Conservation (phyloP, 2,113 vertebrate species). For the Euleptes europaea region DNA sequence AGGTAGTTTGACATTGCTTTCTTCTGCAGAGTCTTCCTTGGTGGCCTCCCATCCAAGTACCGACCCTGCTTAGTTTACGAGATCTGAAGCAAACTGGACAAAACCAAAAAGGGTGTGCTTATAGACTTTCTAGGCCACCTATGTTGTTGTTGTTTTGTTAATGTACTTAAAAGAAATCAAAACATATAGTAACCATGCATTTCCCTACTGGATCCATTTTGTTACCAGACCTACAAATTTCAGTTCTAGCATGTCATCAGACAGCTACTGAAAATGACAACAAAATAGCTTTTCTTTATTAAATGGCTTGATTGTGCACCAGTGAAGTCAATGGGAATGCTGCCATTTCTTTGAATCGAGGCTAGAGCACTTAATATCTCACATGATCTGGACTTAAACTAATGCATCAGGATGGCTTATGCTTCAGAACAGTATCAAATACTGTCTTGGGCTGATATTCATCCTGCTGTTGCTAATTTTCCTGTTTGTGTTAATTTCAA, state of each 20-base stretch:
- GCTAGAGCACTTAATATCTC: background rate
- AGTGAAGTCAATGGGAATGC: background rate
- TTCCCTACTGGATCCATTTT: background rate
- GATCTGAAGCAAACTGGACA: background rate
- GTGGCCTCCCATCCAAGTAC: too few species aligned
- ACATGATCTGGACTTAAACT: background rate
- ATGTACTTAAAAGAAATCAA: background rate
- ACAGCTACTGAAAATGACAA: background rate
- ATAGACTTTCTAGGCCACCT: background rate
- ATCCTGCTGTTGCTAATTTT: conserved; percentile 30
- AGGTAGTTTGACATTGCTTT: too few species aligned
- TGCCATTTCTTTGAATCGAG: background rate
- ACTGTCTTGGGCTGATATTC: background rate
- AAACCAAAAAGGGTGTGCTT: background rate
- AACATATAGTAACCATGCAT: background rate
- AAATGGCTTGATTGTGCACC: background rate
- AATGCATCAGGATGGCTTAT: background rate
- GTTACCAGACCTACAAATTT: background rate
- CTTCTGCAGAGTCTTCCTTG: too few species aligned
- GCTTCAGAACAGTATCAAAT: conserved; percentile 9
- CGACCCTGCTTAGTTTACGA: too few species aligned
- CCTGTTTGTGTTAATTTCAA: conserved; percentile 29
- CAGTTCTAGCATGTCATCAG: background rate
- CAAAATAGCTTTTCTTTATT: background rate
- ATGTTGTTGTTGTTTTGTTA: background rate